Evolutionary conservation across 2,113 vertebrate genomes (phyloP), one percentile per base, ranked within the genome.

Genomic region (Machaerirhynchus nigripectus): DNA sequence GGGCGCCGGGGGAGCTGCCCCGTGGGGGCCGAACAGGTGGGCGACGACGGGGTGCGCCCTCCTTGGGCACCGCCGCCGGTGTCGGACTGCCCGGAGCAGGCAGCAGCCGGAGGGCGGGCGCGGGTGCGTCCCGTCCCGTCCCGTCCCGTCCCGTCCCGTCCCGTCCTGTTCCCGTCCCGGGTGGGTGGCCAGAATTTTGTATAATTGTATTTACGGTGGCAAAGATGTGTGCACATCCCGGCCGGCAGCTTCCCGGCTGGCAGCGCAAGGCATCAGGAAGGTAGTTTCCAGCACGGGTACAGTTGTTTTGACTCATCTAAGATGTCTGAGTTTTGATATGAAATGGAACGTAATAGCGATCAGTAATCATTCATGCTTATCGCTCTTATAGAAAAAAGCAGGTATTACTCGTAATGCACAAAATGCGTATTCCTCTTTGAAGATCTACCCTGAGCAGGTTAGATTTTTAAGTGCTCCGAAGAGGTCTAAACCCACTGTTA

Each of bases 351-450:
- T 31, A 67, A 22, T 39, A 26, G 35, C 47, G 20, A 17, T 44
- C 20, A 5, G 63, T 57, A 30, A 15, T 64, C 33, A 15, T 31
- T 71, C 12, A 12, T 39, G 52, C 52, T 82, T 82, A 9, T 47
- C 42, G 0, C 6, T 35, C 18, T 15, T 53, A 12, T 0, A 39
- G 42, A 27, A 35, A 27, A 79, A 37, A 15, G 0, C 55, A 44
- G 46, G 2, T 63, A 12, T 84, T 74, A 52, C 11, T 40, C 5
- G 33, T 6, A 35, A 14, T 7, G 46, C 37, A 39, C 35, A 59
- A 85, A 53, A 70, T 10, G 35, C 2, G 0, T 70, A 12, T 63
- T 71, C 19, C 4, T 68, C 44, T 79, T n/a, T 11, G 17, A 64
- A 64, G 52, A 23, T 35, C 53, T 40, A 21, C 19, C 4, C 35